A percentile compares a stretch with the other conserved stretches of the same genome.
Evolutionary conservation across 2,888 invertebrate species (phyloP).

Genomic region (Monochamus alternatus): DNA sequence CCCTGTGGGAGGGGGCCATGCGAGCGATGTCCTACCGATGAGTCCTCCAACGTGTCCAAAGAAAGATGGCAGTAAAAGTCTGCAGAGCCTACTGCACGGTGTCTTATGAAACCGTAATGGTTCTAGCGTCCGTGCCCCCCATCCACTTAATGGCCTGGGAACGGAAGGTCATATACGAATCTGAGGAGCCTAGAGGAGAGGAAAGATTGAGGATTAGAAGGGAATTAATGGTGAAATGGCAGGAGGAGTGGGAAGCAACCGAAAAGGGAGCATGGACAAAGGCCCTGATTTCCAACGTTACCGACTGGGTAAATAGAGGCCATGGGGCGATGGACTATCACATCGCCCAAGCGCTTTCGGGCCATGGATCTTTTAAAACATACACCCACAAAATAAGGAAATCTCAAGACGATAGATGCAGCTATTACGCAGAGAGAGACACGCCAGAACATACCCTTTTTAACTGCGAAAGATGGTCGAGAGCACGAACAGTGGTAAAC

Average conservation of each 20-base stretch:
- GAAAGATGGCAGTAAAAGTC: background rate
- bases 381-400: constrained; percentile 10
- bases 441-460: constrained; percentile 7
- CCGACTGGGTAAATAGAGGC: background rate
- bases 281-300: background rate
- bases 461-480: background rate
- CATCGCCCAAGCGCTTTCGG: constrained; percentile 12
- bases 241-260: constrained; percentile 18
- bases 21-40: background rate
- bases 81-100: background rate
- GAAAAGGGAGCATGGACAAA: constrained; percentile 10
- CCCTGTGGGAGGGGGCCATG: constrained; percentile 1
- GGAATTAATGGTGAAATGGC: constrained; percentile 5
- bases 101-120: background rate
- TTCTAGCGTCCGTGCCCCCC: background rate
- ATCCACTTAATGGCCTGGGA: background rate
- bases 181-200: background rate
- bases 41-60: background rate
- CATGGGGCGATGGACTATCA: background rate
- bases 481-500: background rate
- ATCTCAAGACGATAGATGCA: background rate
- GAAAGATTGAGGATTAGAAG: background rate
- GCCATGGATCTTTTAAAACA: constrained; percentile 5
- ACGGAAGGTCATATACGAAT: background rate
- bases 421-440: background rate